phyloP scores from a whole-genome alignment of 2,113 vertebrate species.

The Silurus meridionalis region DNA sequence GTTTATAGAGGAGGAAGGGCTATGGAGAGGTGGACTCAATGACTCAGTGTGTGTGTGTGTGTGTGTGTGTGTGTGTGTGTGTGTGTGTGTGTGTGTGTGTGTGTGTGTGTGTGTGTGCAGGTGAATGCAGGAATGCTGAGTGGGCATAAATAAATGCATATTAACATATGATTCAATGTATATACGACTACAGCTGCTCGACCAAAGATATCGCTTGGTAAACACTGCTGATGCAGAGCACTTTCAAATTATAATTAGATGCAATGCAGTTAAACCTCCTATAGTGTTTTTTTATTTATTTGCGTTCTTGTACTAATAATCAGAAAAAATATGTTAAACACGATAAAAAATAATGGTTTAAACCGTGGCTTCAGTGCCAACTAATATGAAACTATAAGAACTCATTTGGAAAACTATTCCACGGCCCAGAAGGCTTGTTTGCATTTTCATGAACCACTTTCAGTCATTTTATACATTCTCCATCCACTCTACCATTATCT shows the following conservation, averaged over 20 bases:
- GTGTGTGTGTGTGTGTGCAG: not conserved
- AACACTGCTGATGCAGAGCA: constrained; percentile 2
- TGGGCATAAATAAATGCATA: constrained; percentile 18
- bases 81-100: constrained; percentile 3
- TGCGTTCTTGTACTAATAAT: not conserved
- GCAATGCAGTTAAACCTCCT: not conserved
- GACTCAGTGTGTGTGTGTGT: constrained; percentile 11
- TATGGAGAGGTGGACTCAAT: constrained; percentile 12
- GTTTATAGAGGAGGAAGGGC: constrained; percentile 29
- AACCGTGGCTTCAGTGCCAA: not conserved
- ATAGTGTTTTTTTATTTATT: not conserved
- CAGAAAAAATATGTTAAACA: not conserved
- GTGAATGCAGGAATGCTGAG: constrained; percentile 32
- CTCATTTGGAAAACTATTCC: not conserved
- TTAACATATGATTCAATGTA: not conserved
- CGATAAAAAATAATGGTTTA: not conserved
- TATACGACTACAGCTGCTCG: constrained; percentile 1
- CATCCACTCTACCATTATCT: not conserved
- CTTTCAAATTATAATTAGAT: not conserved
- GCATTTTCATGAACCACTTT: not conserved
- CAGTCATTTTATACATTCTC: not conserved
- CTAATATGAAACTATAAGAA: not conserved
- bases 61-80: constrained; percentile 21
- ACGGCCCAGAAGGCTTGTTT: not conserved
- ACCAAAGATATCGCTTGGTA: not conserved